Conservation (phyloP, 1,140 invertebrate species). For the Teleopsis dalmanni region DNA sequence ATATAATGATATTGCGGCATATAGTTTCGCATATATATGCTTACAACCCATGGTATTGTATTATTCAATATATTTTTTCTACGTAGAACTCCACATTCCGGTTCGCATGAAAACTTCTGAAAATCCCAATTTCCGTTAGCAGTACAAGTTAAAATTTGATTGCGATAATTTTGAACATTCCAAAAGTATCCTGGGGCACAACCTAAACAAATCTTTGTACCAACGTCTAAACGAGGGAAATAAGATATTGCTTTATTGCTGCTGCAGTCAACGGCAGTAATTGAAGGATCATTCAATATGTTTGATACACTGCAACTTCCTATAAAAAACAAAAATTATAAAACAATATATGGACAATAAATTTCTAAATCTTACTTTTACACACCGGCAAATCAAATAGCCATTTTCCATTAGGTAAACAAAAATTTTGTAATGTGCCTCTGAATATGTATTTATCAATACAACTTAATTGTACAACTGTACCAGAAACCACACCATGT, state of each 20-base stretch:
- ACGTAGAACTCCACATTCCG: constrained; percentile 21
- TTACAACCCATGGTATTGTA: constrained; percentile 18
- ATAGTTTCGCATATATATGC: constrained; percentile 8
- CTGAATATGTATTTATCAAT: too few relatives aligned
- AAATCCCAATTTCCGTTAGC: background rate
- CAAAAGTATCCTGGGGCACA: constrained; percentile 14
- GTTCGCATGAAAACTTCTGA: constrained; percentile 16
- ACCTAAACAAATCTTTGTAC: constrained; percentile 4
- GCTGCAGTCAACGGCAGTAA: constrained; percentile 17
- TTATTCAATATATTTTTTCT: background rate
- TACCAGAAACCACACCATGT: too few relatives aligned
- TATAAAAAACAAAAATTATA: too few relatives aligned
- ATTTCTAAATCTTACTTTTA: too few relatives aligned
- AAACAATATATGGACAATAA: too few relatives aligned
- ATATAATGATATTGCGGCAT: constrained; percentile 23
- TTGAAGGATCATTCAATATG: too few relatives aligned
- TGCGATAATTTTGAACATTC: background rate
- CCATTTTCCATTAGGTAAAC: too few relatives aligned
- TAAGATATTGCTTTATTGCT: constrained; percentile 7
- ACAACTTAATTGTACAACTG: too few relatives aligned
- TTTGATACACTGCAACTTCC: too few relatives aligned
- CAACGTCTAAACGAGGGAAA: constrained; percentile 9
- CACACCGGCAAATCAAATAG: too few relatives aligned
- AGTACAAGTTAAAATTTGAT: background rate
- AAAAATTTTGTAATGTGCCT: too few relatives aligned